Evolutionary conservation across 2,797 vertebrate species (phyloP).

Genomic region (Helicolenus hilgendorfi): DNA sequence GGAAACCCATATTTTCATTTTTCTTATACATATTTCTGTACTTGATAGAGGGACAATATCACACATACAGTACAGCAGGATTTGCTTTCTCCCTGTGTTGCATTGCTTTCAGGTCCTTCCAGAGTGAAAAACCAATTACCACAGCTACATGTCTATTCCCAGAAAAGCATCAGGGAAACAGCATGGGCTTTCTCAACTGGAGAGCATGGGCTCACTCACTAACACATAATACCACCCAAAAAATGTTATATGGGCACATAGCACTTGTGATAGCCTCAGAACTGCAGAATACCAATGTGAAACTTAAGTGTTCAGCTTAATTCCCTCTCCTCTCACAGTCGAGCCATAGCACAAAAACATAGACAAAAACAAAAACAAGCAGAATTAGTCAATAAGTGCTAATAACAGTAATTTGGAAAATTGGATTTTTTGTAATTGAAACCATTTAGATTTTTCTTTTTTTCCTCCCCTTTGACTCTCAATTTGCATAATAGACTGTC

Average conservation of each 20-base stretch:
- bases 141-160: conserved; percentile 69
- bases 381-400: not conserved
- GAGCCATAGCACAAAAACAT: not conserved
- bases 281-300: not conserved
- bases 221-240: conserved; percentile 16
- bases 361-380: not conserved
- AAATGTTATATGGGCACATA: not conserved
- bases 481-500: not conserved
- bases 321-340: not conserved
- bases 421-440: not conserved
- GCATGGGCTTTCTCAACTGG: conserved; percentile 50
- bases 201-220: conserved; percentile 26
- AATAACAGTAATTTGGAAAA: not conserved
- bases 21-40: not conserved
- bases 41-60: not conserved
- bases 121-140: conserved; percentile 70
- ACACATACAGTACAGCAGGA: not conserved
- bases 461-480: not conserved
- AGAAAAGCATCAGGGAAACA: conserved; percentile 78
- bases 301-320: not conserved
- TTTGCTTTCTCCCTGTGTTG: not conserved
- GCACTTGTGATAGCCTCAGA: not conserved
- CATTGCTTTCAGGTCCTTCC: conserved; percentile 11
- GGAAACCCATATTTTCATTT: not conserved
- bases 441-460: not conserved